A percentile compares a stretch with the other conserved stretches of the same genome.
These are phyloP conservation scores for Drosophila kurseongensis DNA, from an alignment of 1,140 invertebrate genomes.

Conservation along the genomic window DNA sequence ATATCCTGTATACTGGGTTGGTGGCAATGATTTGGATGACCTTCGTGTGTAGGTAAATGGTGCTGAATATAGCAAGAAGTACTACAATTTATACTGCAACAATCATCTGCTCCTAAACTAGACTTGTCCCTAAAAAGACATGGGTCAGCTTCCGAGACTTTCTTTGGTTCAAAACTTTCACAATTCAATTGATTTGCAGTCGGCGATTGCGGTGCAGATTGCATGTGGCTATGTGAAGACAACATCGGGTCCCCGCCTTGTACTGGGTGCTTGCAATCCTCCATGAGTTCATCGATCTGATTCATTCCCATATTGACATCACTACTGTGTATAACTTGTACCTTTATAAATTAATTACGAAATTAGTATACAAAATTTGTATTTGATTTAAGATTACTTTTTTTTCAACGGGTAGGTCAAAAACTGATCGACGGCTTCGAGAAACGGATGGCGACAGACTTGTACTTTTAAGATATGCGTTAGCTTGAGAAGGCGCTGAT, in stretches of 20 bases:
- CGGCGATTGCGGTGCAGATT: constrained; percentile 86
- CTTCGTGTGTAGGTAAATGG: constrained; percentile 36
- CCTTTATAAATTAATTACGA: constrained; percentile 21
- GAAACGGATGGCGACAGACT: constrained; percentile 39
- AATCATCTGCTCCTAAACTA: constrained; percentile 12
- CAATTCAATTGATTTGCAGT: constrained; percentile 44
- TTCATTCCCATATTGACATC: constrained; percentile 87
- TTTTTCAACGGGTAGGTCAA: constrained; percentile 45
- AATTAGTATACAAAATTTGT: not conserved
- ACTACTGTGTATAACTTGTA: constrained; percentile 84
- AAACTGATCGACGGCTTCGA: constrained; percentile 57
- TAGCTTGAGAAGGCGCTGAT: constrained; percentile 62
- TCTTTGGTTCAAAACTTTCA: constrained; percentile 26
- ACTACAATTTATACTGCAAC: constrained; percentile 18
- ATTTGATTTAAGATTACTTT: constrained; percentile 38
- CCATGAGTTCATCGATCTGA: constrained; percentile 92
- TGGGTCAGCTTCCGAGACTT: constrained; percentile 10
- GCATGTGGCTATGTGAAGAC: constrained; percentile 78
- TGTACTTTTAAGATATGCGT: constrained; percentile 65
- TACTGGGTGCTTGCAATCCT: constrained; percentile 89
- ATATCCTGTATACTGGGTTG: constrained; percentile 7
- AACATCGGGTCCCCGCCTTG: constrained; percentile 88
- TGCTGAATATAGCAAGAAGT: constrained; percentile 24
- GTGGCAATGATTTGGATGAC: constrained; percentile 9
- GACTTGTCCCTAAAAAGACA: constrained; percentile 1